Conservation (phyloP, 1,140 invertebrate species). For the fruit fly (Drosophila melanogaster) region DNA sequence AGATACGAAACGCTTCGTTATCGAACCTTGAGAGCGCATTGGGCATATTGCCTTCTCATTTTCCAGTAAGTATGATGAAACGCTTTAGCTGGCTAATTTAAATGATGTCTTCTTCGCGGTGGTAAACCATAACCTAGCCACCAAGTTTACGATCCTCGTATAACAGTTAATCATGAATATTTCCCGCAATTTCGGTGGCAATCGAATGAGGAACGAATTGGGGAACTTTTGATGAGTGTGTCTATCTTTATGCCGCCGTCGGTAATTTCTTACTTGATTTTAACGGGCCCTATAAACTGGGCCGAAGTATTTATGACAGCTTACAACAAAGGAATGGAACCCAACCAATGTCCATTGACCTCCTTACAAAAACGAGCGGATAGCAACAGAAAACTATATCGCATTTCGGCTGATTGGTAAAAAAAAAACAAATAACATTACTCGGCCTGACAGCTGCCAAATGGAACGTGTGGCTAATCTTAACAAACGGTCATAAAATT, state of each 20-base stretch:
- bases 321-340: constrained; percentile 26
- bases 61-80: constrained; percentile 28
- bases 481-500: constrained; percentile 54
- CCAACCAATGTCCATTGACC: constrained; percentile 38
- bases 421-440: constrained; percentile 40
- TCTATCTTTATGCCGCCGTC: constrained; percentile 19
- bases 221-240: constrained; percentile 16
- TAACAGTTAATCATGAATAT: constrained; percentile 28
- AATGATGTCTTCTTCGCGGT: neutral
- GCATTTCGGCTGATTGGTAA: neutral
- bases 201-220: neutral
- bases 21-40: constrained; percentile 1
- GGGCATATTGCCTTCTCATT: neutral
- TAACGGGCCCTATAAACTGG: constrained; percentile 18
- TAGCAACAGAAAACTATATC: constrained; percentile 12
- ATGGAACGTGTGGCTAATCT: constrained; percentile 41
- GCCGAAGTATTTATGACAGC: constrained; percentile 27
- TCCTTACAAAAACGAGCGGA: neutral
- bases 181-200: constrained; percentile 11
- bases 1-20: constrained; percentile 34
- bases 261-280: constrained; percentile 36
- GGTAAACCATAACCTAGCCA: constrained; percentile 39
- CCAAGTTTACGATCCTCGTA: constrained; percentile 17
- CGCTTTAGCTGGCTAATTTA: constrained; percentile 12
- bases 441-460: constrained; percentile 26